phyloP scores from a whole-genome alignment of 1,140 invertebrate genomes.

The Nebria ingens region DNA sequence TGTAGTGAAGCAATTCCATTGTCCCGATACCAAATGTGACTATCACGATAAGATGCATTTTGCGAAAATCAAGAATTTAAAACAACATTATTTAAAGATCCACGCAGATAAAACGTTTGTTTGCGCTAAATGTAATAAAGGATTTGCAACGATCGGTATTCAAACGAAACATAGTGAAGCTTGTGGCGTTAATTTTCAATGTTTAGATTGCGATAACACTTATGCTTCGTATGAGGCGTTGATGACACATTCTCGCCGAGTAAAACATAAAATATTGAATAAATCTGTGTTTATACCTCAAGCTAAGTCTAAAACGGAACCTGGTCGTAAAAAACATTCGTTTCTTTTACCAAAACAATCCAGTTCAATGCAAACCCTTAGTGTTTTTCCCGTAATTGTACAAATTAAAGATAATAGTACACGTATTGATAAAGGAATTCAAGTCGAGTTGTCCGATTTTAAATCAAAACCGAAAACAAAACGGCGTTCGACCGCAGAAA shows the following conservation, averaged over 20 bases:
- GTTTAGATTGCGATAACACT: slow-evolving; percentile 38
- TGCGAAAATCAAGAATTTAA: slow-evolving; percentile 28
- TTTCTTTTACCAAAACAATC: slow-evolving; percentile 20
- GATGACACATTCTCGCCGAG: slow-evolving; percentile 44
- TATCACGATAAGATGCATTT: slow-evolving; percentile 28
- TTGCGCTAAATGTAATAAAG: slow-evolving; percentile 43
- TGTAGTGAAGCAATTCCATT: slow-evolving; percentile 24
- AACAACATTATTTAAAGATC: slow-evolving; percentile 51
- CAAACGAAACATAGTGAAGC: slow-evolving; percentile 37
- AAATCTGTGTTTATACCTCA: slow-evolving; percentile 23
- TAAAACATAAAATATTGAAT: slow-evolving; percentile 34
- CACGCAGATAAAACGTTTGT: slow-evolving; percentile 44
- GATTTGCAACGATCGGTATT: slow-evolving; percentile 41
- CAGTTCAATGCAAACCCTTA: not conserved
- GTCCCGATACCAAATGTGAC: slow-evolving; percentile 25
- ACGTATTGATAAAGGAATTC: slow-evolving; percentile 22
- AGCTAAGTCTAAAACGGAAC: not conserved
- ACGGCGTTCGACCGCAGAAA: slow-evolving; percentile 34
- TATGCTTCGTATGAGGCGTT: slow-evolving; percentile 46
- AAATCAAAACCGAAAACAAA: slow-evolving; percentile 26
- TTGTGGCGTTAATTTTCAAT: slow-evolving; percentile 41
- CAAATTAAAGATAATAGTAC: slow-evolving; percentile 11
- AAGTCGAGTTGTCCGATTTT: slow-evolving; percentile 16
- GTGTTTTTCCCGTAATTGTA: not conserved
- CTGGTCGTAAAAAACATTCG: slow-evolving; percentile 13